Evolutionary conservation across 2,888 invertebrate genomes (phyloP).

Genomic region (Caenorhabditis becei): DNA sequence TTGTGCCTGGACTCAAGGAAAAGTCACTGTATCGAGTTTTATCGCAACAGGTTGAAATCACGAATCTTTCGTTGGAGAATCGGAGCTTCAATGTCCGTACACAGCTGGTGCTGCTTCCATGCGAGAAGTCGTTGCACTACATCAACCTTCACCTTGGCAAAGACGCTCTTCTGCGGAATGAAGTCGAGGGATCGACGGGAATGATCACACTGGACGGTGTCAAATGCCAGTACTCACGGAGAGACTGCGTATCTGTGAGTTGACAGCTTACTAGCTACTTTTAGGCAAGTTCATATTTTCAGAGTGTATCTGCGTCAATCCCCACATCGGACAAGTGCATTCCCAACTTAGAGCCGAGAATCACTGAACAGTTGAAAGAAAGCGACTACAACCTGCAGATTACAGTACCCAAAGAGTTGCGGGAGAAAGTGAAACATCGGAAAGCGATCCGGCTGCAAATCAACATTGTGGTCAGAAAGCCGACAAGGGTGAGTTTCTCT

Average conservation of each 20-base stretch:
- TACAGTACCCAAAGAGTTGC: conserved; percentile 68
- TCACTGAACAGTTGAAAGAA: conserved; percentile 43
- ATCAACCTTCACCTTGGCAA: conserved; percentile 73
- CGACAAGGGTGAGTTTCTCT: conserved; percentile 36
- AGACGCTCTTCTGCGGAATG: conserved; percentile 66
- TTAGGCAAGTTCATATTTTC: not conserved
- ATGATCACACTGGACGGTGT: conserved; percentile 67
- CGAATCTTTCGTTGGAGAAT: conserved; percentile 45
- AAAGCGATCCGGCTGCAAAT: conserved; percentile 65
- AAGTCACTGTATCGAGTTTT: conserved; percentile 62
- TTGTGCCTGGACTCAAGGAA: conserved; percentile 62
- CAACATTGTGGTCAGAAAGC: conserved; percentile 67
- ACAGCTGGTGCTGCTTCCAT: conserved; percentile 72
- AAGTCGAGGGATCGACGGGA: conserved; percentile 47
- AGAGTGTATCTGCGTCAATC: conserved; percentile 29
- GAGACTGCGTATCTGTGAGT: conserved; percentile 7
- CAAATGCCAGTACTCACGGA: conserved; percentile 57
- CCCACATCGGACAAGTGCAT: conserved; percentile 18
- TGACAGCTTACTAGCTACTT: not conserved
- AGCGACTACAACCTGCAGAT: conserved; percentile 66
- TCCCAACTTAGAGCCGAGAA: conserved; percentile 37
- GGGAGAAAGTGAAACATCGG: conserved; percentile 46
- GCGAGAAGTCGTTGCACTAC: conserved; percentile 52
- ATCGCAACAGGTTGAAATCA: conserved; percentile 64
- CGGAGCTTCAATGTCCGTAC: conserved; percentile 71